Percentiles rank a stretch among this genome's conserved stretches.
These are phyloP conservation scores for Oreonectes daqikongensis DNA, from an alignment of 2,797 vertebrate species.

Conservation along the genomic window DNA sequence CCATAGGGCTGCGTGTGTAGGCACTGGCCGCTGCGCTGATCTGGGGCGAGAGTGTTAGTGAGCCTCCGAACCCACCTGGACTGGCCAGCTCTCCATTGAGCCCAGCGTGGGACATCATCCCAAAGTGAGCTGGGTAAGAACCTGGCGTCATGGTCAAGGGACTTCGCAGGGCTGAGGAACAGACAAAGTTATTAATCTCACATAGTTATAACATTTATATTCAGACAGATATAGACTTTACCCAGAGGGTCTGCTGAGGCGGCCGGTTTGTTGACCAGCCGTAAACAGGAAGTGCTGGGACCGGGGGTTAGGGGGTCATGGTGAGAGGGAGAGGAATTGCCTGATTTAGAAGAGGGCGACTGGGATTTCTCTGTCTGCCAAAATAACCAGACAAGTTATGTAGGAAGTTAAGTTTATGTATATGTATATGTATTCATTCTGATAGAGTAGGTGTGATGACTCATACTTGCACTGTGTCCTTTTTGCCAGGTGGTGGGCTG, in stretches of 20 bases:
- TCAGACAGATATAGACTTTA: slow-evolving; percentile 65
- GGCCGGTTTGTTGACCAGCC: slow-evolving; percentile 78
- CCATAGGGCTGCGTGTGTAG: slow-evolving; percentile 85
- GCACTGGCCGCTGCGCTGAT: slow-evolving; percentile 79
- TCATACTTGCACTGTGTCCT: slow-evolving; percentile 79
- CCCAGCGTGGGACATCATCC: slow-evolving; percentile 82
- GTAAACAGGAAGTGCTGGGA: slow-evolving; percentile 79
- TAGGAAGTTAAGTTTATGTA: not conserved
- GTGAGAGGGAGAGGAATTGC: slow-evolving; percentile 79
- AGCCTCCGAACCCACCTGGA: slow-evolving; percentile 83
- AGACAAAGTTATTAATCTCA: not conserved
- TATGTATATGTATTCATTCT: not conserved
- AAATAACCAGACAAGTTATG: not conserved
- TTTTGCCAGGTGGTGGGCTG: slow-evolving; percentile 75
- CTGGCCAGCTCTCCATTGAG: slow-evolving; percentile 85
- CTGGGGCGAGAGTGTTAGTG: slow-evolving; percentile 87
- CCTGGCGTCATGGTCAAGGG: slow-evolving; percentile 82
- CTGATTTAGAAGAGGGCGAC: slow-evolving; percentile 78
- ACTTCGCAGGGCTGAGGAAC: slow-evolving; percentile 82
- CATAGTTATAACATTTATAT: not conserved
- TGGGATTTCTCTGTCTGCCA: slow-evolving; percentile 78
- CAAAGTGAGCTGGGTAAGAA: slow-evolving; percentile 84
- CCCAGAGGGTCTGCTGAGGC: slow-evolving; percentile 79
- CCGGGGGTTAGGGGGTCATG: slow-evolving; percentile 79
- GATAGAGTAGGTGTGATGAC: not conserved